Evolutionary conservation across 2,797 vertebrate species (phyloP).

Genomic region (Phrynocephalus vlangalii): DNA sequence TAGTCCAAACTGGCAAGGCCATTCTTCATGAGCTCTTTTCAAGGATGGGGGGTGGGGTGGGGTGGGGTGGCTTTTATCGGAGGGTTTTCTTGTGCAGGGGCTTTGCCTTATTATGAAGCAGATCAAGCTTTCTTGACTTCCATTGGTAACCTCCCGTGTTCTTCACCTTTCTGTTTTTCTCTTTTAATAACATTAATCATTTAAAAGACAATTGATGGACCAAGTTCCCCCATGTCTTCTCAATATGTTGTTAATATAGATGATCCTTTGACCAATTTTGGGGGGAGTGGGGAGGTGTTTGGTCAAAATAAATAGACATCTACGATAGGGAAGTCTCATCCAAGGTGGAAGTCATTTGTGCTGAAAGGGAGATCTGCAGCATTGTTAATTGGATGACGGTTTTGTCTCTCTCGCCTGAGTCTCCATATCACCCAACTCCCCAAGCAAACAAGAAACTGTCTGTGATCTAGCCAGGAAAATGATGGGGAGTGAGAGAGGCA

Average conservation of each 20-base stretch:
- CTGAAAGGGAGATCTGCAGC: neutral
- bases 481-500: neutral
- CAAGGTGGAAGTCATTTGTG: no score
- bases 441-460: no score
- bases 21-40: neutral
- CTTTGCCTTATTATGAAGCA: neutral
- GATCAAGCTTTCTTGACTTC: neutral
- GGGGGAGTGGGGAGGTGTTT: no score
- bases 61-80: neutral
- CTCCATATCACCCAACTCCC: no score
- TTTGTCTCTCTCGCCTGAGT: no score
- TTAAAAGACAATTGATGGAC: neutral
- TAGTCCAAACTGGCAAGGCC: neutral
- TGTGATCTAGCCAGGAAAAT: neutral
- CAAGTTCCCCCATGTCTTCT: neutral
- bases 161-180: neutral
- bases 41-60: neutral
- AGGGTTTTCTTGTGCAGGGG: neutral
- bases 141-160: neutral
- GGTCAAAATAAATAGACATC: no score
- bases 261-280: no score
- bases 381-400: no score
- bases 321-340: no score
- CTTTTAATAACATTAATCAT: neutral
- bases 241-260: no score